Percentiles rank a stretch among this genome's conserved stretches.
These are phyloP conservation scores for Mamestra brassicae DNA, from an alignment of 2,888 invertebrate species.

Conservation along the genomic window DNA sequence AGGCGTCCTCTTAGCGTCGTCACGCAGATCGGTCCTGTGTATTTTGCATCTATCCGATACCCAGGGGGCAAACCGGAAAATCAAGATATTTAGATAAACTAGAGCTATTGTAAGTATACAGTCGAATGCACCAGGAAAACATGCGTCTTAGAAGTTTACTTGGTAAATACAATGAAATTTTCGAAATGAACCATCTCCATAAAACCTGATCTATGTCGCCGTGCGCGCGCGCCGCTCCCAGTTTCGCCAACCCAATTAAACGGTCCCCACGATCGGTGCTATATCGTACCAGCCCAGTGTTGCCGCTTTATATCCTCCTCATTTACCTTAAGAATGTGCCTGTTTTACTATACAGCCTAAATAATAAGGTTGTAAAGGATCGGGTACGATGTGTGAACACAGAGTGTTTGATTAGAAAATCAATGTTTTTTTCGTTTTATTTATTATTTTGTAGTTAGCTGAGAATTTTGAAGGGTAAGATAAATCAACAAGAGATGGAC, in stretches of 20 bases:
- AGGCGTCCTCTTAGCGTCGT: neutral
- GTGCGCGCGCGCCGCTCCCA: slow-evolving; percentile 66
- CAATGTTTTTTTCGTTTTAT: neutral
- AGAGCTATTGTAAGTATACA: neutral
- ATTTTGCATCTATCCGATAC: neutral
- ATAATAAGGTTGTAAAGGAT: slow-evolving; percentile 33
- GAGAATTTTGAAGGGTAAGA: neutral
- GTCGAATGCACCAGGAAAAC: neutral
- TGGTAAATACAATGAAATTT: too few relatives aligned
- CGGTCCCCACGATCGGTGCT: slow-evolving; percentile 77
- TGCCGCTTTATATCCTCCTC: slow-evolving; percentile 58
- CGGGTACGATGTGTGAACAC: slow-evolving; percentile 41
- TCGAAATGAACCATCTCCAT: neutral
- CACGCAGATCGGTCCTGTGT: neutral
- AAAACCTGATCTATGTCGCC: slow-evolving; percentile 60
- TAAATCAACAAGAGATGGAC: neutral
- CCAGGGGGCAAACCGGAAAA: neutral
- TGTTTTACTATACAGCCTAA: slow-evolving; percentile 36
- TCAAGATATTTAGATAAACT: too few relatives aligned
- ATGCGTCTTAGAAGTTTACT: too few relatives aligned
- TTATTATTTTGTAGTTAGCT: neutral
- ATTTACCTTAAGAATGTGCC: slow-evolving; percentile 63
- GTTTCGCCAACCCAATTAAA: slow-evolving; percentile 83
- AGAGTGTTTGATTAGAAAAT: neutral
- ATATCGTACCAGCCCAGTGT: slow-evolving; percentile 76